Percentiles rank a stretch among this genome's conserved stretches.
Conservation (phyloP, 2,113 vertebrate species). For the Rattus norvegicus region GRCr8 NC_086025.1:27578501-27579000, state of each 20-base stretch:
- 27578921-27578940: no score
- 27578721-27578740: not conserved
- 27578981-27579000: not conserved
- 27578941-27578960: not conserved
- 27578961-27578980: not conserved
- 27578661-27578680: not conserved
- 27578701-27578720: not conserved
- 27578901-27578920: no score
- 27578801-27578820: not conserved
- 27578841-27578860: not conserved
- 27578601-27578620: no score
- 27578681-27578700: not conserved
- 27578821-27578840: not conserved
- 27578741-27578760: no score
- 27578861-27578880: not conserved
- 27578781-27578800: no score
- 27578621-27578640: no score
- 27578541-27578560: conserved; percentile 15
- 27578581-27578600: no score
- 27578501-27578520: not conserved
- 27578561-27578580: not conserved
- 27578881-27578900: no score
- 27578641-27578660: no score
- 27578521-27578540: not conserved
- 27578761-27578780: no score